Conservation (phyloP, 1,140 invertebrate species). For the Zaprionus africanus region DNA sequence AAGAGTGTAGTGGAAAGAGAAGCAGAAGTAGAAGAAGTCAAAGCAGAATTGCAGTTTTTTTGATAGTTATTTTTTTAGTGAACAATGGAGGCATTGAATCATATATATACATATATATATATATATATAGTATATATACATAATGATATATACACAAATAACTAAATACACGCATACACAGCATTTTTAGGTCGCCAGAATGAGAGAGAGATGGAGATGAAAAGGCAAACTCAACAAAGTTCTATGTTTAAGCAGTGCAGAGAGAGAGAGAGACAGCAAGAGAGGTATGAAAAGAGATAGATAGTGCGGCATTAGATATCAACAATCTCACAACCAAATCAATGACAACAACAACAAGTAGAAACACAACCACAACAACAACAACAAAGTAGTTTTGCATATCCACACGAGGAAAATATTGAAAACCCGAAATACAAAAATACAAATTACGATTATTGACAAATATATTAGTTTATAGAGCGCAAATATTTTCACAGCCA, state of each 20-base stretch:
- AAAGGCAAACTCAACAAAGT: constrained; percentile 28
- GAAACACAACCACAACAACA: constrained; percentile 61
- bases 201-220: neutral
- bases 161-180: constrained; percentile 44
- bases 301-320: constrained; percentile 44
- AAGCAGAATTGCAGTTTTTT: constrained; percentile 75
- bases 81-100: constrained; percentile 77
- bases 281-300: constrained; percentile 5
- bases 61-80: constrained; percentile 81
- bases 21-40: constrained; percentile 54
- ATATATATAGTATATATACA: constrained; percentile 66
- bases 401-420: constrained; percentile 61
- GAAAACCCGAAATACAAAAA: constrained; percentile 33
- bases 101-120: constrained; percentile 63
- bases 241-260: constrained; percentile 17
- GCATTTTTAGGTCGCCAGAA: constrained; percentile 35
- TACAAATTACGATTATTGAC: constrained; percentile 41
- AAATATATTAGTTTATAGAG: constrained; percentile 76
- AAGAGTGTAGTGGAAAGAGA: constrained; percentile 25
- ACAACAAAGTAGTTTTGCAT: constrained; percentile 81
- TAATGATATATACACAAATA: constrained; percentile 50
- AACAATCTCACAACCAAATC: constrained; percentile 60
- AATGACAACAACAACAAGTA: constrained; percentile 58
- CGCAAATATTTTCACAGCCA: constrained; percentile 72
- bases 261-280: neutral